Evolutionary conservation across 2,888 invertebrate genomes (phyloP).

Genomic region (Harmothoe impar): DNA sequence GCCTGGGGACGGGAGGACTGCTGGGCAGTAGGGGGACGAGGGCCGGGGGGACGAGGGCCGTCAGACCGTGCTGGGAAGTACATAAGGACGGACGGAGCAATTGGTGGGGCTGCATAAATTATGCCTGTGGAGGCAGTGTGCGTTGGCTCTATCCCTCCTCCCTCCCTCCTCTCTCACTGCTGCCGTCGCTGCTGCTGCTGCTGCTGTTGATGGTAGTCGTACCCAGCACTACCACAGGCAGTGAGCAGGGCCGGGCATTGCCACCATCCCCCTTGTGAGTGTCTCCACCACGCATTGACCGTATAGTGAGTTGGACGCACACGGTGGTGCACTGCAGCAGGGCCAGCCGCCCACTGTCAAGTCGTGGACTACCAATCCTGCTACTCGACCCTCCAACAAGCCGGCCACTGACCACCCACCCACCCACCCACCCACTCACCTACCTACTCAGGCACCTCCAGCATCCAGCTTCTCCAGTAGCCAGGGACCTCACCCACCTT

Average conservation of each 20-base stretch:
- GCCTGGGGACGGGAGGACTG: too few relatives aligned
- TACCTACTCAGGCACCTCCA: too few relatives aligned
- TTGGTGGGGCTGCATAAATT: slow-evolving; percentile 52
- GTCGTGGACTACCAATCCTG: not conserved
- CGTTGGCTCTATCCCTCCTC: not conserved
- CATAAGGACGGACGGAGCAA: not conserved
- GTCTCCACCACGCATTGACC: slow-evolving; percentile 16
- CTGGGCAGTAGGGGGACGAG: too few relatives aligned
- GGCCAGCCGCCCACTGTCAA: not conserved
- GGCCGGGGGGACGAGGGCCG: too few relatives aligned
- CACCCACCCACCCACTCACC: not conserved
- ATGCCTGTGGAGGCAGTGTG: not conserved
- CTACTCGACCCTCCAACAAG: not conserved
- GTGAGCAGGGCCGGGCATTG: not conserved
- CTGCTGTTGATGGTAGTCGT: not conserved
- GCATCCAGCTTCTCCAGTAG: too few relatives aligned
- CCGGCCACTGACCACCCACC: not conserved
- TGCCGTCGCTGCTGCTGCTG: not conserved
- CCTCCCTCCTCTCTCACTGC: slow-evolving; percentile 13
- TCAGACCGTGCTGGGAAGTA: too few relatives aligned
- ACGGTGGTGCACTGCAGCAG: not conserved
- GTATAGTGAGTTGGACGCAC: slow-evolving; percentile 8
- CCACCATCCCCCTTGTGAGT: slow-evolving; percentile 1
- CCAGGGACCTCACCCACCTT: too few relatives aligned
- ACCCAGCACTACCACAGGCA: not conserved